phyloP scores from a whole-genome alignment of 1,140 invertebrate genomes.

The Gryllus bimaculatus region DNA sequence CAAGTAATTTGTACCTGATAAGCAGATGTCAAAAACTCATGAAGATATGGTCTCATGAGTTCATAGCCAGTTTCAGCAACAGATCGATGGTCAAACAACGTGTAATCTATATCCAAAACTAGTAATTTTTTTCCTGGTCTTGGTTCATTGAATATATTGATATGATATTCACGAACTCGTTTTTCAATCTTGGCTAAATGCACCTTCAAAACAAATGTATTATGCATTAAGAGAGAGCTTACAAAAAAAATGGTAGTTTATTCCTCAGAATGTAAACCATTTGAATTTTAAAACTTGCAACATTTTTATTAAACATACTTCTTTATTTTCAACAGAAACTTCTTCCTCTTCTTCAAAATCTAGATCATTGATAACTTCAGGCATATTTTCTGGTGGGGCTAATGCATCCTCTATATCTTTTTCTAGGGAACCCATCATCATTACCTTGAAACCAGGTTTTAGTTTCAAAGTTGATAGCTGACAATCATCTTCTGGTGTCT shows the following conservation, averaged over 20 bases:
- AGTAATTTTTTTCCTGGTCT: constrained; percentile 79
- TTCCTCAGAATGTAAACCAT: not conserved
- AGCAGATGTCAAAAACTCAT: constrained; percentile 87
- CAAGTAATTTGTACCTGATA: constrained; percentile 50
- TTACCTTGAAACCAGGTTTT: constrained; percentile 84
- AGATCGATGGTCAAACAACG: constrained; percentile 90
- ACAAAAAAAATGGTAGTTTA: not conserved
- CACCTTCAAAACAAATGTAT: constrained; percentile 29
- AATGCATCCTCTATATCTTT: constrained; percentile 77
- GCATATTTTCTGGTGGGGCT: constrained; percentile 65
- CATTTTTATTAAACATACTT: constrained; percentile 34
- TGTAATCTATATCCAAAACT: constrained; percentile 96
- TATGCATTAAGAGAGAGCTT: not conserved
- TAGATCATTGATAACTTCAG: constrained; percentile 78
- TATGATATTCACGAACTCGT: constrained; percentile 75
- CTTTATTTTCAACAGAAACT: constrained; percentile 70
- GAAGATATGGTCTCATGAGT: constrained; percentile 89
- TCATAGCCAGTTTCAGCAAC: constrained; percentile 78
- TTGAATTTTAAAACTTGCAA: not conserved
- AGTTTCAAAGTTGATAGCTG: constrained; percentile 59
- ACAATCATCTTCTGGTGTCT: constrained; percentile 66
- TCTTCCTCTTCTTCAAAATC: constrained; percentile 77
- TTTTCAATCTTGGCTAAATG: constrained; percentile 72
- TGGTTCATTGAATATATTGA: constrained; percentile 71
- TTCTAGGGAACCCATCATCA: constrained; percentile 95